A percentile compares a stretch with the other conserved stretches of the same genome.
These are phyloP conservation scores for Schrankia costaestrigalis DNA, from an alignment of 2,888 invertebrate species.

Conservation along the genomic window DNA sequence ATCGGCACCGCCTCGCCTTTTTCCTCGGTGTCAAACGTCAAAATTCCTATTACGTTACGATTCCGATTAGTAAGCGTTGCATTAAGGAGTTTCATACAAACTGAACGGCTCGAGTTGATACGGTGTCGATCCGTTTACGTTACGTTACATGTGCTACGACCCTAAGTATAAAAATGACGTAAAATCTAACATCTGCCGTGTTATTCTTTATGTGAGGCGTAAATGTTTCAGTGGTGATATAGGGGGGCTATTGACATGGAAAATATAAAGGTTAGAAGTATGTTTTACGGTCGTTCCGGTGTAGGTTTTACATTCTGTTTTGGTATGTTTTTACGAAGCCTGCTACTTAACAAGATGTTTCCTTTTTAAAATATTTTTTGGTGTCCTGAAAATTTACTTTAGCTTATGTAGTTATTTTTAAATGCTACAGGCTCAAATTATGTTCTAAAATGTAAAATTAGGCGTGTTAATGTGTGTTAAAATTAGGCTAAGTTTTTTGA, in stretches of 20 bases:
- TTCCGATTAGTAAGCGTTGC: too few relatives aligned
- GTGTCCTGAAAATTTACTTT: neutral
- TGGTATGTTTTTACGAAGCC: slow-evolving; percentile 4
- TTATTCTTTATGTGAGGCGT: slow-evolving; percentile 38
- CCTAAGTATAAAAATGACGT: too few relatives aligned
- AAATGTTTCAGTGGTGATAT: slow-evolving; percentile 30
- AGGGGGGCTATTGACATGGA: slow-evolving; percentile 18
- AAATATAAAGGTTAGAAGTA: slow-evolving; percentile 16
- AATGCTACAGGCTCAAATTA: too few relatives aligned
- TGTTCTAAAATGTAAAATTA: too few relatives aligned
- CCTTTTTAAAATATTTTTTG: slow-evolving; percentile 1
- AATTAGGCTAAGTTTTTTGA: neutral
- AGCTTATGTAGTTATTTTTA: too few relatives aligned
- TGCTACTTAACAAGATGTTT: slow-evolving; percentile 8
- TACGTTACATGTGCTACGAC: too few relatives aligned
- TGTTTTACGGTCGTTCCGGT: slow-evolving; percentile 7
- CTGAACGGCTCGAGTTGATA: too few relatives aligned
- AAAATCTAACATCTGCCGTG: slow-evolving; percentile 41
- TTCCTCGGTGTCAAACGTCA: too few relatives aligned
- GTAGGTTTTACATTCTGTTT: slow-evolving; percentile 6
- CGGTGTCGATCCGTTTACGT: too few relatives aligned
- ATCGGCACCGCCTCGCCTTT: too few relatives aligned
- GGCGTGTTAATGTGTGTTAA: neutral
- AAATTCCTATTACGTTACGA: too few relatives aligned
- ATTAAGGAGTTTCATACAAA: too few relatives aligned